Conservation (phyloP, 92 coral and sea anemone genomes). For the Zoanthus gigantus region DNA sequence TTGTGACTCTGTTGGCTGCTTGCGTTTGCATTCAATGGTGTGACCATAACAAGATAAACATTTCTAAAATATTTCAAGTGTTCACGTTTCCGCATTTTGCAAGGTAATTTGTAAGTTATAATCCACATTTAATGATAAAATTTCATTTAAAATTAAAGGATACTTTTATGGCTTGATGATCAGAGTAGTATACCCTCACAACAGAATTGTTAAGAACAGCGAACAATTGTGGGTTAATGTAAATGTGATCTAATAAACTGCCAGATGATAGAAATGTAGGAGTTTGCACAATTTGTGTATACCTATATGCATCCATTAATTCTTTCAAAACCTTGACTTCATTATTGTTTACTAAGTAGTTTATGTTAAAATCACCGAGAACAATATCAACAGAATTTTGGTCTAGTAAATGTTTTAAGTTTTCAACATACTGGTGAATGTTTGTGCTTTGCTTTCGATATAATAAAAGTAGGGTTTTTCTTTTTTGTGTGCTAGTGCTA, state of each 20-base stretch:
- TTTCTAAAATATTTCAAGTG: too few species aligned
- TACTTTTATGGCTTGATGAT: constrained; percentile 62
- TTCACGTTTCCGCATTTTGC: background rate
- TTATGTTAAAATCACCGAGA: constrained; percentile 5
- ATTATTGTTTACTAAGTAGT: constrained; percentile 41
- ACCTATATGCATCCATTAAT: constrained; percentile 53
- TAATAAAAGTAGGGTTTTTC: constrained; percentile 8
- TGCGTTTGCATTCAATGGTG: too few species aligned
- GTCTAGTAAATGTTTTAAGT: constrained; percentile 28
- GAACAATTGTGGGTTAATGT: constrained; percentile 54
- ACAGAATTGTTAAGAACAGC: constrained; percentile 35
- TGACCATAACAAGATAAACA: background rate
- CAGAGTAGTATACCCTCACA: constrained; percentile 69
- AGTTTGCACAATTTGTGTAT: background rate
- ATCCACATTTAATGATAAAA: constrained; percentile 2
- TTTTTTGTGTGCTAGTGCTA: constrained; percentile 7
- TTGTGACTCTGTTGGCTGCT: background rate
- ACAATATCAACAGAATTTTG: constrained; percentile 51
- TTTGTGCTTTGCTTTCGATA: constrained; percentile 59
- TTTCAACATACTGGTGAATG: constrained; percentile 11
- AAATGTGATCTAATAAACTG: constrained; percentile 72
- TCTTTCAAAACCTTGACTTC: constrained; percentile 49
- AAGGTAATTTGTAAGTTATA: constrained; percentile 11
- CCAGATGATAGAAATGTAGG: constrained; percentile 75
- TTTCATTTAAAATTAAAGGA: background rate